phyloP scores from a whole-genome alignment of 2,113 vertebrate genomes.

The Syngnathus typhle region DNA sequence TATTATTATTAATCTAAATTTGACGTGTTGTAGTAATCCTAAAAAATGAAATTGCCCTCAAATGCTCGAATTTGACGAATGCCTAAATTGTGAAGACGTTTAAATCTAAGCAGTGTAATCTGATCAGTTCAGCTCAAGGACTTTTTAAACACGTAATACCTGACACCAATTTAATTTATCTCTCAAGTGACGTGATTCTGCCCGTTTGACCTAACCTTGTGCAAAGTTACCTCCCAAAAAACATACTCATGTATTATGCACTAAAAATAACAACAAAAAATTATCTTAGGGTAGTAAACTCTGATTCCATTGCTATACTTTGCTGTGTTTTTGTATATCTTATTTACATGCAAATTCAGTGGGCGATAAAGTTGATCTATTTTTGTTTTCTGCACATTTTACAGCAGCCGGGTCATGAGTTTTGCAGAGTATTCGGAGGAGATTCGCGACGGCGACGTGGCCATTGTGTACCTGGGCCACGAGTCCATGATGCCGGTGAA shows the following conservation, averaged over 20 bases:
- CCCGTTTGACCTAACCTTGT: not conserved
- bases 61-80: not conserved
- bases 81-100: not conserved
- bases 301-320: too few species aligned
- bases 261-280: not conserved
- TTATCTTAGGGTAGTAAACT: too few species aligned
- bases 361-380: too few species aligned
- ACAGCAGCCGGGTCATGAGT: constrained; percentile 73
- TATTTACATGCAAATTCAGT: too few species aligned
- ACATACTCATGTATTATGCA: not conserved
- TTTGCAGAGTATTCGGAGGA: constrained; percentile 84
- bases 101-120: not conserved
- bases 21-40: not conserved
- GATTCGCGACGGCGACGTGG: constrained; percentile 87
- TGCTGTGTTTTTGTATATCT: too few species aligned
- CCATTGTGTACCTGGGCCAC: constrained; percentile 85
- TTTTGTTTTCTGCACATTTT: not conserved
- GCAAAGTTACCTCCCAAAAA: not conserved
- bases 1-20: not conserved
- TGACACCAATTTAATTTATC: not conserved
- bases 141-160: not conserved
- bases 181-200: not conserved
- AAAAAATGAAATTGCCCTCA: not conserved
- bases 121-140: not conserved
- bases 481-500: constrained; percentile 87